phyloP scores from a whole-genome alignment of 1,140 invertebrate species.

The Oedothorax gibbosus region DNA sequence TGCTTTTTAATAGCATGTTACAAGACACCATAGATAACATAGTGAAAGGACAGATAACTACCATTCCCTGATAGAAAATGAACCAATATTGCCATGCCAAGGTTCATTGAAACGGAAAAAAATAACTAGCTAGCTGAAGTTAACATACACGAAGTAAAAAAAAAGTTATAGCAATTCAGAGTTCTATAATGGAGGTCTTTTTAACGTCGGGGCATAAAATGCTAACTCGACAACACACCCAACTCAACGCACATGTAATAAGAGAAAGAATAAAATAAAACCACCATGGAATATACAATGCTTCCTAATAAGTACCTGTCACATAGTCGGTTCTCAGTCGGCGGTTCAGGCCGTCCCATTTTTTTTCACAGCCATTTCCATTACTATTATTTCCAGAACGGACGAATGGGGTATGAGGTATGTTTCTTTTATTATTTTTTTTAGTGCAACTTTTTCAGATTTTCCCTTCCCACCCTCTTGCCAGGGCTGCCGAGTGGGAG shows the following conservation, averaged over 20 bases:
- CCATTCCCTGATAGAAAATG: too few relatives aligned
- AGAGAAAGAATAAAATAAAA: conserved; percentile 42
- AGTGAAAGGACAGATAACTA: too few relatives aligned
- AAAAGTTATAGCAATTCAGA: neutral
- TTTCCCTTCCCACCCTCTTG: neutral
- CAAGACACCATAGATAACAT: too few relatives aligned
- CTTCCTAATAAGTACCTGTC: conserved; percentile 59
- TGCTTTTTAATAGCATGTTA: too few relatives aligned
- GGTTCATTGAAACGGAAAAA: too few relatives aligned
- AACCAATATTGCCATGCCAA: too few relatives aligned
- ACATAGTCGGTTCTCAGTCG: conserved; percentile 31
- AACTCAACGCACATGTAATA: neutral
- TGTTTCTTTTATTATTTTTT: conserved; percentile 19
- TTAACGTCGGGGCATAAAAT: conserved; percentile 42
- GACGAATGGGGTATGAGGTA: conserved; percentile 55
- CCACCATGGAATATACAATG: conserved; percentile 28
- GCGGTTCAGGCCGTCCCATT: neutral
- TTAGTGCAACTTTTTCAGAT: neutral
- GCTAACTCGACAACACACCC: conserved; percentile 56
- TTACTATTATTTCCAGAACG: conserved; percentile 57
- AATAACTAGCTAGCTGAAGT: too few relatives aligned
- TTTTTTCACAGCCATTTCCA: conserved; percentile 52
- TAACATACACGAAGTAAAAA: neutral
- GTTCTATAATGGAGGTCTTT: conserved; percentile 36
- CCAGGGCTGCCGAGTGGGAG: neutral